Conservation (phyloP, 2,888 invertebrate species). For the Caenorhabditis sp. region DNA sequence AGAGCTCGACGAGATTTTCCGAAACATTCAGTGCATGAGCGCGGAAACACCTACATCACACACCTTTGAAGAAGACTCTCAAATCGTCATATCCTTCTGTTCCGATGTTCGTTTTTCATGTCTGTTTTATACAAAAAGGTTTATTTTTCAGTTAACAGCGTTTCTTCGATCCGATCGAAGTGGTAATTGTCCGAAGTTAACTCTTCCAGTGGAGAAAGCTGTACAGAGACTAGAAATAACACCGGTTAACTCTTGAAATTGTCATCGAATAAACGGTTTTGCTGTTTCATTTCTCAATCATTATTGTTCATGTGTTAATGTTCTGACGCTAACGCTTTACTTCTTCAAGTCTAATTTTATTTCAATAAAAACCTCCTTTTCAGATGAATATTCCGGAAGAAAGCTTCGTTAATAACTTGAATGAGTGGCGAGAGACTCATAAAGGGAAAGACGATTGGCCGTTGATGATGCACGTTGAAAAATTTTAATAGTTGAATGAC, state of each 20-base stretch:
- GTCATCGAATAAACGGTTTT: neutral
- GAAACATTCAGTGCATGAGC: conserved; percentile 26
- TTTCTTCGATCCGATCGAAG: conserved; percentile 36
- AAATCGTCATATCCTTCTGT: conserved; percentile 14
- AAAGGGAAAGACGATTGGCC: conserved; percentile 9
- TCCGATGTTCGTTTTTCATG: conserved; percentile 13
- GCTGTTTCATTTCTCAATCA: no score
- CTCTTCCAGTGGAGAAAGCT: conserved; percentile 26
- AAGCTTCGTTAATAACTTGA: neutral
- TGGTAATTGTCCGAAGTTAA: conserved; percentile 12
- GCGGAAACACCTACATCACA: conserved; percentile 24
- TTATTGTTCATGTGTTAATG: no score
- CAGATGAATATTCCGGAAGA: conserved; percentile 27
- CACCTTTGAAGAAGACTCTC: conserved; percentile 37
- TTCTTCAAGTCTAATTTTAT: neutral
- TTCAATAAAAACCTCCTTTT: neutral
- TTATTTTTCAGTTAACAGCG: conserved; percentile 25
- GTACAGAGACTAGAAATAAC: conserved; percentile 14
- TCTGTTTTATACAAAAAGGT: no score
- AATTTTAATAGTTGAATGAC: neutral
- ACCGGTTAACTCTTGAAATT: neutral
- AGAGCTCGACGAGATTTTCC: conserved; percentile 17
- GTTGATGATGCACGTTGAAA: neutral
- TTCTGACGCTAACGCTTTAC: neutral
- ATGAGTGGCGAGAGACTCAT: neutral